These are phyloP conservation scores for Syndactyla subalaris DNA, from an alignment of 2,797 vertebrate species.

Conservation along the genomic window DNA sequence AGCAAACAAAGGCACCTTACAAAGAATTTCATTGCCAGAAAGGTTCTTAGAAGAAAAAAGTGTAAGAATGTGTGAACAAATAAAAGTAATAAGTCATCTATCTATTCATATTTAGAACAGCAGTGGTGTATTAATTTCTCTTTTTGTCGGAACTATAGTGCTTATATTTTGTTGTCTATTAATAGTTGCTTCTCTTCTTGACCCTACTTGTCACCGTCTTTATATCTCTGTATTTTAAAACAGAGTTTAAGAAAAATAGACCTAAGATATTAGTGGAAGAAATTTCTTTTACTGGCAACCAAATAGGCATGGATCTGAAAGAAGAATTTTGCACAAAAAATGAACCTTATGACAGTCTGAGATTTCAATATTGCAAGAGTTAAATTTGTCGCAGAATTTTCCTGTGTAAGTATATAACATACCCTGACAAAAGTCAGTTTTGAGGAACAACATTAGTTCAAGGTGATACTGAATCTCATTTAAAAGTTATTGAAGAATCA, in stretches of 20 bases:
- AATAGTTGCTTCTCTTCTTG: neutral
- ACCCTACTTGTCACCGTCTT: neutral
- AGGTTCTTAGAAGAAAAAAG: neutral
- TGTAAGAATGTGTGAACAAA: neutral
- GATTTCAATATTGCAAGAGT: neutral
- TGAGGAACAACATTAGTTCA: neutral
- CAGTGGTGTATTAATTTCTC: neutral
- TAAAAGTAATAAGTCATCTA: neutral
- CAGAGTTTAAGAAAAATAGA: neutral
- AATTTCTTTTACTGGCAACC: neutral
- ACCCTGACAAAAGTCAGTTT: neutral
- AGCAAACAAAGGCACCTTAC: neutral
- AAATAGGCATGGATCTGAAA: neutral
- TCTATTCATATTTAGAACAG: neutral
- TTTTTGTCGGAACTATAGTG: neutral
- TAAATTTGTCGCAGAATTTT: neutral
- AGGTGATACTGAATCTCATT: neutral
- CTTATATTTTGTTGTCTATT: neutral
- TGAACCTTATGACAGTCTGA: neutral
- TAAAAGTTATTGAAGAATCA: neutral
- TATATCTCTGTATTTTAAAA: neutral
- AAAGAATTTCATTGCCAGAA: neutral
- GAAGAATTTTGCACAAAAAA: neutral
- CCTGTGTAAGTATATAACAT: neutral
- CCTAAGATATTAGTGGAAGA: neutral